phyloP scores from a whole-genome alignment of 1,140 invertebrate genomes.

The Solenopsis invicta region DNA sequence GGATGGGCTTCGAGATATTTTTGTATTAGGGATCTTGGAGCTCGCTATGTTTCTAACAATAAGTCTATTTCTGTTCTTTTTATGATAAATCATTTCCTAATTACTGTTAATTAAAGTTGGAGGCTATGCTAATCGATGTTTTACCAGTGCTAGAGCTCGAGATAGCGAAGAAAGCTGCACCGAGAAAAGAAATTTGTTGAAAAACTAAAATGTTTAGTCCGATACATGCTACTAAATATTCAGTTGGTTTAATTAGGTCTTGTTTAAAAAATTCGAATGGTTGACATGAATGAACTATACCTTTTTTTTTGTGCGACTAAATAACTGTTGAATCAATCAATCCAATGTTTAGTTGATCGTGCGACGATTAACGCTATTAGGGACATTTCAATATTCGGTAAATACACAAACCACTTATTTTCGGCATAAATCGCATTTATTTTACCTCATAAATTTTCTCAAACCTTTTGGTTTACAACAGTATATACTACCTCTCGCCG shows the following conservation, averaged over 20 bases:
- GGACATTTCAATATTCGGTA: not conserved
- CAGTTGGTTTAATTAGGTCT: too few species aligned
- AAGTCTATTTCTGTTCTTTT: not conserved
- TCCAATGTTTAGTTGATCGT: too few species aligned
- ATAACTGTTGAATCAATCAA: too few species aligned
- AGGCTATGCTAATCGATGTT: not conserved
- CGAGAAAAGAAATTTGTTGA: too few species aligned
- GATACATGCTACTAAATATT: too few species aligned
- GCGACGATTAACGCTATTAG: not conserved
- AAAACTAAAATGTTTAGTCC: too few species aligned
- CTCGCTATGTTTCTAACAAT: not conserved
- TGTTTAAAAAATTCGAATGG: too few species aligned
- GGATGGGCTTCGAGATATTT: not conserved
- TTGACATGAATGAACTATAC: too few species aligned
- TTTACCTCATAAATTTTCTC: constrained; percentile 9
- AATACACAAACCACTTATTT: constrained; percentile 13
- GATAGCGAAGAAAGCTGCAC: not conserved
- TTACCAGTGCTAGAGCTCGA: not conserved
- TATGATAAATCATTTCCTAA: not conserved
- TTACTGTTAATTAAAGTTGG: too few species aligned
- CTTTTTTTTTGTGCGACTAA: too few species aligned
- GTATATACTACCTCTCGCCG: not conserved
- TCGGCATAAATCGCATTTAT: constrained; percentile 6
- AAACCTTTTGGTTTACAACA: constrained; percentile 21
- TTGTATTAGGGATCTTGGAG: not conserved